These are phyloP conservation scores for Lathamus discolor DNA, from an alignment of 2,113 vertebrate genomes.

Conservation along the genomic window DNA sequence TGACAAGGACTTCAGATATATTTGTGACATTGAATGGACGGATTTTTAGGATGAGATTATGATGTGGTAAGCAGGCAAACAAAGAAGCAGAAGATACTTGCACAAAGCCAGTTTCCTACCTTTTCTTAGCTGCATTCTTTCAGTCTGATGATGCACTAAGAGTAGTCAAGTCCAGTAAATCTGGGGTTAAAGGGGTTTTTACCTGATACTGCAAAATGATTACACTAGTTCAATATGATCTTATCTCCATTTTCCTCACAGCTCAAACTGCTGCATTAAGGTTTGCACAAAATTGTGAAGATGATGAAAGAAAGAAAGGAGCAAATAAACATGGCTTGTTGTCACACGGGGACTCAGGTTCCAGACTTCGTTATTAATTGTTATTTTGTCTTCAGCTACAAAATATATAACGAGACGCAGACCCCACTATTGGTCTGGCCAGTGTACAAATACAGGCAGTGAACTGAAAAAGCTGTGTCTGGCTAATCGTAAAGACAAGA, in stretches of 20 bases:
- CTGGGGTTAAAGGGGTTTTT: neutral
- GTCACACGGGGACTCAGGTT: neutral
- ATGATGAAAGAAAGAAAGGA: neutral
- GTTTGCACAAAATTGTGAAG: neutral
- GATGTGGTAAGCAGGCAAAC: conserved; percentile 15
- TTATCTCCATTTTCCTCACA: neutral
- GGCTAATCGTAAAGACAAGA: neutral
- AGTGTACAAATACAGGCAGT: neutral
- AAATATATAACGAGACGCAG: neutral
- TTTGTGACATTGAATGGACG: conserved; percentile 35
- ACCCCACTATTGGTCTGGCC: neutral
- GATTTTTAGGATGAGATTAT: conserved; percentile 35
- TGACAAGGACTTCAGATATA: conserved; percentile 37
- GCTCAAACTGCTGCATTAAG: neutral
- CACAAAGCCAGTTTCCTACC: neutral
- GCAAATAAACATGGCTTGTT: neutral
- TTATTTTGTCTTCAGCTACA: neutral
- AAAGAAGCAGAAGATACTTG: neutral
- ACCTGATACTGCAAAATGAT: neutral
- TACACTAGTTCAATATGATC: neutral
- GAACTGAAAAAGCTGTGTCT: neutral
- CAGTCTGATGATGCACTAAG: neutral
- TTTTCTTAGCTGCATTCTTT: neutral
- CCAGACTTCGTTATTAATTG: rapidly evolving
- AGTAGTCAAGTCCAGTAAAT: neutral